Evolutionary conservation across 2,888 invertebrate genomes (phyloP).

Genomic region (Ennomos erosarius): DNA sequence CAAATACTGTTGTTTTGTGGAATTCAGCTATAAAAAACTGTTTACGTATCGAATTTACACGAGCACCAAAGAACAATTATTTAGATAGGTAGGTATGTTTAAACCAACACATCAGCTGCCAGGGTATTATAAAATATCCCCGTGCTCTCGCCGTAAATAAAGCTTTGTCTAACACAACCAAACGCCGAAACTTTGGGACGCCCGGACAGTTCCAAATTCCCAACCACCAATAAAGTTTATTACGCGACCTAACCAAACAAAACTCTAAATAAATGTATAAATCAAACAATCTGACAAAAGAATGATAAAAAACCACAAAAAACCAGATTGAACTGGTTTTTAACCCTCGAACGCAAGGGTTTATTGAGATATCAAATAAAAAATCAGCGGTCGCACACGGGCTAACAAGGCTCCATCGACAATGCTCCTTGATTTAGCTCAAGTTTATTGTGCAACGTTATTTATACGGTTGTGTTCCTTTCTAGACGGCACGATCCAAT

Average conservation of each 20-base stretch:
- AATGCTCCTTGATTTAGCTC: conserved; percentile 82
- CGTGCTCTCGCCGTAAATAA: conserved; percentile 26
- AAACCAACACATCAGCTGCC: neutral
- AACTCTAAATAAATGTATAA: conserved; percentile 76
- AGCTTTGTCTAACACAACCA: conserved; percentile 46
- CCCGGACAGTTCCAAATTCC: conserved; percentile 48
- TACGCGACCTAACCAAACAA: conserved; percentile 64
- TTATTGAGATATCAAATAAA: conserved; percentile 85
- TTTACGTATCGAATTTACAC: neutral
- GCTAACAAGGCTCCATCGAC: conserved; percentile 78
- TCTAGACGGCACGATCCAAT: conserved; percentile 64
- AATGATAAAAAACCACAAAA: conserved; percentile 57
- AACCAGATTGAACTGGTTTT: conserved; percentile 59
- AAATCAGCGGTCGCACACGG: conserved; percentile 79
- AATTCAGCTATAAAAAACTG: no score
- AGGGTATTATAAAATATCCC: conserved; percentile 14
- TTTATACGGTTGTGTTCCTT: conserved; percentile 76
- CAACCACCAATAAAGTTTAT: conserved; percentile 65
- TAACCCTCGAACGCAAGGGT: conserved; percentile 69
- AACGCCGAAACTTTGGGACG: conserved; percentile 37
- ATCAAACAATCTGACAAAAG: conserved; percentile 58
- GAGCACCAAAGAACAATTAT: neutral
- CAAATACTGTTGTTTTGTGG: no score
- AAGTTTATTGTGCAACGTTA: conserved; percentile 82
- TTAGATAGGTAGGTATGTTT: neutral